Evolutionary conservation across 2,113 vertebrate species (phyloP).

Genomic region (Nicator chloris): DNA sequence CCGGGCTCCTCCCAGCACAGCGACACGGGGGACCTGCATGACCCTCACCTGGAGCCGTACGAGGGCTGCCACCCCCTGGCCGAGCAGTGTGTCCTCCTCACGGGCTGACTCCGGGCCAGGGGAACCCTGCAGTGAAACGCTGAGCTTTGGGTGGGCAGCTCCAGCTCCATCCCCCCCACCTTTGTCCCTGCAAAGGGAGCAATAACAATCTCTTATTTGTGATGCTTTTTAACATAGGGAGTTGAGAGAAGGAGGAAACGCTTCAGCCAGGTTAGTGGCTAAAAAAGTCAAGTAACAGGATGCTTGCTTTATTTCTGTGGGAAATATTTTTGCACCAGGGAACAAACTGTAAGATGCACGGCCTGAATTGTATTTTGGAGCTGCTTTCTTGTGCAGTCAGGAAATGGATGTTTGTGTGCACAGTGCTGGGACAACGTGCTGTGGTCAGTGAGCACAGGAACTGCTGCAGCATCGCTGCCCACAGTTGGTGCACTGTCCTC

Average conservation of each 20-base stretch:
- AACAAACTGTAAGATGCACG: not conserved
- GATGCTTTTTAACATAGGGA: accelerated
- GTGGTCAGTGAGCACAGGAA: not conserved
- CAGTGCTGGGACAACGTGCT: accelerated
- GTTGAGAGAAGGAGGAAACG: not conserved
- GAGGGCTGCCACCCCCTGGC: constrained; percentile 75
- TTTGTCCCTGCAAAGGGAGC: not conserved
- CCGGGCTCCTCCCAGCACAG: not conserved
- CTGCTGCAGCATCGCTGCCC: not conserved
- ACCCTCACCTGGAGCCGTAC: constrained; percentile 80
- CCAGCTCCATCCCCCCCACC: not conserved
- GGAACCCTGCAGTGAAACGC: accelerated
- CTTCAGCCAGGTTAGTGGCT: not conserved
- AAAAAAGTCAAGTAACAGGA: not conserved
- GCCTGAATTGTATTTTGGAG: not conserved
- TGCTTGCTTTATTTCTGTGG: not conserved
- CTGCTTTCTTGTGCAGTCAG: not conserved
- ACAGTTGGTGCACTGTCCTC: not conserved
- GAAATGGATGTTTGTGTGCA: not conserved
- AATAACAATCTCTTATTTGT: not conserved
- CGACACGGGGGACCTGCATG: constrained; percentile 67
- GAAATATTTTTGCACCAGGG: not conserved
- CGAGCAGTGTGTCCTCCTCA: constrained; percentile 65
- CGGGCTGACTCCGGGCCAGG: not conserved
- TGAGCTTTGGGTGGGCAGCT: not conserved